Conservation (phyloP, 2,888 invertebrate genomes). For the Balanococcus diminutus region DNA sequence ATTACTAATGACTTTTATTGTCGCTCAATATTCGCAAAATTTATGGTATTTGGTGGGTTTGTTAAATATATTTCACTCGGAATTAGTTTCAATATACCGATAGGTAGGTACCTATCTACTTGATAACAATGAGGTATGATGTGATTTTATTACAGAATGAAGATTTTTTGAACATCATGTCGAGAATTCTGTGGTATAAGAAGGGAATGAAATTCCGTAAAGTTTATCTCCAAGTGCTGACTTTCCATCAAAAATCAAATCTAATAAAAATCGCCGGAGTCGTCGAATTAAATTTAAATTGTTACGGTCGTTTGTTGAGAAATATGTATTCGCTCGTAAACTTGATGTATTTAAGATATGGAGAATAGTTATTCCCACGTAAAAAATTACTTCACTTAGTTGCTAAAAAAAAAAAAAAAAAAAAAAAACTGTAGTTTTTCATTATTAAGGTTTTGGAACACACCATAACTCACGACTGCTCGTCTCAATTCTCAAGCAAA, state of each 20-base stretch:
- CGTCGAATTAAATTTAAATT: background rate
- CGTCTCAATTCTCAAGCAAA: no score
- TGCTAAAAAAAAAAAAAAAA: no score
- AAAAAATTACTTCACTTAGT: no score
- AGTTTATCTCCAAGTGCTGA: background rate
- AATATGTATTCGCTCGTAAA: background rate
- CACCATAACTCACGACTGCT: no score
- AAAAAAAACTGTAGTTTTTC: no score
- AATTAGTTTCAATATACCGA: no score
- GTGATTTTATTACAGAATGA: background rate
- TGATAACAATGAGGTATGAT: background rate
- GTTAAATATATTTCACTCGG: background rate
- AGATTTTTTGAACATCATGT: background rate
- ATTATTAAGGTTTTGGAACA: no score
- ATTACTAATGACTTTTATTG: background rate
- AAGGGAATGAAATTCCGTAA: background rate
- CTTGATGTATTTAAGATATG: background rate
- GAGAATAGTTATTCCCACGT: no score
- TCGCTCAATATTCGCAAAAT: background rate
- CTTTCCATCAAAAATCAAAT: background rate
- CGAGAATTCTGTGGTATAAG: background rate
- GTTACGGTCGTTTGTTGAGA: background rate
- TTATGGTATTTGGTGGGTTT: background rate
- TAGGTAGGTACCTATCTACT: background rate
- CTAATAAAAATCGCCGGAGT: background rate